A percentile compares a stretch with the other conserved stretches of the same genome.
Evolutionary conservation across 2,113 vertebrate genomes (phyloP).

Genomic region (Leucopsar rothschildi): DNA sequence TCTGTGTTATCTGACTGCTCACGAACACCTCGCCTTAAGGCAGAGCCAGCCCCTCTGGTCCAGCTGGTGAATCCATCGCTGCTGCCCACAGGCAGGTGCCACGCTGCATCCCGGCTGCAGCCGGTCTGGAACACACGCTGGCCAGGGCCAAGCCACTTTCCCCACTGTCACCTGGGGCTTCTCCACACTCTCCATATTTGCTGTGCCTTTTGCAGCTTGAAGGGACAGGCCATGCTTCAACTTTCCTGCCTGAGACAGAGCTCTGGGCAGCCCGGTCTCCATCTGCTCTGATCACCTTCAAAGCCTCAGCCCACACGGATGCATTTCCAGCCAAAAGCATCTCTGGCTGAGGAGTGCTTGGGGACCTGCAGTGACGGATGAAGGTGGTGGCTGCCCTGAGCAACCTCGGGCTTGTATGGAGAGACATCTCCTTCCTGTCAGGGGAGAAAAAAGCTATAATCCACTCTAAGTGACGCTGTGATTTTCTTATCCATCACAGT

Average conservation of each 20-base stretch:
- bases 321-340: background rate
- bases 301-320: background rate
- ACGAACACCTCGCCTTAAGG: background rate
- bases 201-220: background rate
- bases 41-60: background rate
- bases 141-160: background rate
- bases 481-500: slow-evolving; percentile 1
- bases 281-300: background rate
- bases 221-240: background rate
- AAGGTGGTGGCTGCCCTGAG: background rate
- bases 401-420: background rate
- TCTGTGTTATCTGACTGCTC: background rate
- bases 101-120: background rate
- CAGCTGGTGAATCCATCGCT: accelerated
- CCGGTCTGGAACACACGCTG: background rate
- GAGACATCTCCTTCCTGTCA: background rate
- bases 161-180: background rate
- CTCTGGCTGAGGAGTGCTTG: background rate
- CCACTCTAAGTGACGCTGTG: background rate
- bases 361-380: background rate
- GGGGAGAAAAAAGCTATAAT: background rate
- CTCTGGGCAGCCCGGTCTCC: accelerated
- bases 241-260: background rate
- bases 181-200: background rate
- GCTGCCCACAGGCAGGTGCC: background rate